Evolutionary conservation across 2,113 vertebrate species (phyloP).

Genomic region (Melozone crissalis): DNA sequence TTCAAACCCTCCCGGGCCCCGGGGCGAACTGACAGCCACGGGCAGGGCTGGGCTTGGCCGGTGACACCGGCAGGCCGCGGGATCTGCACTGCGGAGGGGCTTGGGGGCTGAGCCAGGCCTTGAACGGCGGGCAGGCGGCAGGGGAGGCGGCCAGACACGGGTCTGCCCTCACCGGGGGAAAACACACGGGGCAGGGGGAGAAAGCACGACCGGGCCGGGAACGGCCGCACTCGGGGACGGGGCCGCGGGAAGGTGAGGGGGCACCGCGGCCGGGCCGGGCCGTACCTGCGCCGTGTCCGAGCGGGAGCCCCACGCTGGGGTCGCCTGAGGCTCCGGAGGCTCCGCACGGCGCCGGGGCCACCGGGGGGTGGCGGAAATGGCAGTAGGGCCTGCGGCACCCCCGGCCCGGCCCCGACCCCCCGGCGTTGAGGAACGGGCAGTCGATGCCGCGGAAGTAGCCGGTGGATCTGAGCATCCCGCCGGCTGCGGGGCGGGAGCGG

Average conservation of each 20-base stretch:
- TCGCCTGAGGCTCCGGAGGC: neutral
- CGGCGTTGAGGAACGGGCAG: conserved; percentile 83
- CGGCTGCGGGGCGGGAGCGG: conserved; percentile 35
- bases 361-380: conserved; percentile 89
- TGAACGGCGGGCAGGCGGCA: too few species aligned
- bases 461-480: conserved; percentile 86
- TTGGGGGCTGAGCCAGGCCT: neutral
- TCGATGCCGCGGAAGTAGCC: conserved; percentile 94
- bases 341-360: conserved; percentile 18
- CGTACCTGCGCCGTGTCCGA: conserved; percentile 19
- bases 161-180: neutral
- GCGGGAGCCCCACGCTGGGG: neutral
- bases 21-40: neutral
- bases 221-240: neutral
- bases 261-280: neutral
- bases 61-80: too few species aligned
- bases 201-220: neutral
- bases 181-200: neutral
- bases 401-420: conserved; percentile 45
- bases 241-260: neutral
- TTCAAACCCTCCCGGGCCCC: neutral
- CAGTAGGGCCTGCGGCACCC: conserved; percentile 87
- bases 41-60: neutral
- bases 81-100: neutral
- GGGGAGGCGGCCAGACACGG: neutral